phyloP scores from a whole-genome alignment of 2,797 vertebrate genomes.

The Silurus aristotelis region DNA sequence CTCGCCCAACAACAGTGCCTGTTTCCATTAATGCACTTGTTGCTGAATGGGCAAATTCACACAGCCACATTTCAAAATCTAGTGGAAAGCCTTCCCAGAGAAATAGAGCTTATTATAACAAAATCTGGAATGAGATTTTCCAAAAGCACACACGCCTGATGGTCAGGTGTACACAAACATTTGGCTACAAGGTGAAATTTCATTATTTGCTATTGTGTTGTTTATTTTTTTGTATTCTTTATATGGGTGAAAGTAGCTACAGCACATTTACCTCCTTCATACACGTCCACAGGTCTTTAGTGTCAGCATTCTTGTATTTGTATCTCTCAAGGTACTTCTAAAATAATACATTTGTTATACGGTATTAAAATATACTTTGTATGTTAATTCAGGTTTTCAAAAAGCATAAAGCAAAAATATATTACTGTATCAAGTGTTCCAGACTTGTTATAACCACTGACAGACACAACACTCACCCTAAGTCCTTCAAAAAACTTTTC shows the following conservation, averaged over 20 bases:
- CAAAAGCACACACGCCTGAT: neutral
- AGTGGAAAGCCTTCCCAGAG: too few species aligned
- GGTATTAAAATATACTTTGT: neutral
- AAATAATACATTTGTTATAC: slow-evolving; percentile 9
- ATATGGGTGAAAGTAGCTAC: neutral
- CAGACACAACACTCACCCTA: slow-evolving; percentile 62
- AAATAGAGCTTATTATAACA: too few species aligned
- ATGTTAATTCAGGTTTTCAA: neutral
- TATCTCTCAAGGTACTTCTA: slow-evolving; percentile 67
- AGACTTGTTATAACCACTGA: neutral
- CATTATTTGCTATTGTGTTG: neutral
- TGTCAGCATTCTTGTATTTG: slow-evolving; percentile 51
- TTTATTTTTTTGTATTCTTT: neutral
- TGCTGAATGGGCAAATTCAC: too few species aligned
- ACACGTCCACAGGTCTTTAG: slow-evolving; percentile 65
- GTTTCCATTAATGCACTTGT: too few species aligned
- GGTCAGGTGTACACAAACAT: neutral
- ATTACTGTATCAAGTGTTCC: neutral
- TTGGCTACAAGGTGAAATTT: neutral
- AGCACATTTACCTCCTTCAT: slow-evolving; percentile 64
- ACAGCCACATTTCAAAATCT: too few species aligned
- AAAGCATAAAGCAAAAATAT: neutral
- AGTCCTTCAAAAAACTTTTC: slow-evolving; percentile 62
- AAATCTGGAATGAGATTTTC: neutral
- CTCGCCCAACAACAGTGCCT: too few species aligned